phyloP scores from a whole-genome alignment of 2,113 vertebrate species.

The Piaya cayana region DNA sequence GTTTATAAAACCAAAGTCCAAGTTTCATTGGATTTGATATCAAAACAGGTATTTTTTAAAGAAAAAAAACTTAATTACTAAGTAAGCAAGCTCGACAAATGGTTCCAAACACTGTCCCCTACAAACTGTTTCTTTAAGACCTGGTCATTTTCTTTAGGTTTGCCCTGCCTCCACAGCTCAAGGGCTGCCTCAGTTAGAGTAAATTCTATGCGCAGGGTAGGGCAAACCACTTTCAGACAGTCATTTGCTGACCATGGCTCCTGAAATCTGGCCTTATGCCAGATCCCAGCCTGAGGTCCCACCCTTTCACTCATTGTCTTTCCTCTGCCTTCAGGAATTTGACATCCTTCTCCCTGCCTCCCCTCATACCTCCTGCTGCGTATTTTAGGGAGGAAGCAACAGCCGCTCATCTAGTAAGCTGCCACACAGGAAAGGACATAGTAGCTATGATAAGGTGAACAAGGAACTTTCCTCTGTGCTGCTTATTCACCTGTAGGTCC shows the following conservation, averaged over 20 bases:
- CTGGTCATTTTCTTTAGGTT: neutral
- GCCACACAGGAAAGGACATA: neutral
- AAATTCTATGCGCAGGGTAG: neutral
- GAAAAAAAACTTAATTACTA: neutral
- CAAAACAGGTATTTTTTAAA: neutral
- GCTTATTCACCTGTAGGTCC: no score
- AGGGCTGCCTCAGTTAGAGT: neutral
- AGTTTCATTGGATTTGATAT: neutral
- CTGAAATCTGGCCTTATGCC: neutral
- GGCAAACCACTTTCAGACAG: neutral
- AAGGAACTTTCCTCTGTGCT: accelerated
- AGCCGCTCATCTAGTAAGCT: neutral
- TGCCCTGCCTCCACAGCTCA: neutral
- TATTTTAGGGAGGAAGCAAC: neutral
- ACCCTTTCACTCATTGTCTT: neutral
- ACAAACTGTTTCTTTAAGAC: neutral
- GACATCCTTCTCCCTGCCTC: accelerated
- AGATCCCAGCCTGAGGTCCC: neutral
- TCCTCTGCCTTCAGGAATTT: neutral
- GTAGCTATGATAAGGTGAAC: neutral
- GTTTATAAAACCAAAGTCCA: neutral
- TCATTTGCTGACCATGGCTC: neutral
- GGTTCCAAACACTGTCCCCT: neutral
- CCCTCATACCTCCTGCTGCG: neutral
- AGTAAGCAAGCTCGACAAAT: neutral